These are phyloP conservation scores for Scytalopus superciliaris DNA, from an alignment of 2,113 vertebrate species.

Conservation along the genomic window DNA sequence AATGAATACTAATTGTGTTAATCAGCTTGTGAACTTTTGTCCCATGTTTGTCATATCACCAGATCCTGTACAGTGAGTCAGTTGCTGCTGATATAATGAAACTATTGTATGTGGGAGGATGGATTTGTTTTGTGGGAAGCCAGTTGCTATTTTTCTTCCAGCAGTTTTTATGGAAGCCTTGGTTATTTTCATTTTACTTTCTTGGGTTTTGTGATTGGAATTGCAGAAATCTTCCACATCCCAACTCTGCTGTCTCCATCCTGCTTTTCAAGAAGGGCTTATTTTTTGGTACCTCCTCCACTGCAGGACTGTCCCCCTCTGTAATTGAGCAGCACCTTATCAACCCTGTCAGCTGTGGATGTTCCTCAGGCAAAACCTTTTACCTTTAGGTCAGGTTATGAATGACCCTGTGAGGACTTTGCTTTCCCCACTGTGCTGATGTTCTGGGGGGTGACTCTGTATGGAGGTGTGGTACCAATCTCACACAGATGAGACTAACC, in stretches of 20 bases:
- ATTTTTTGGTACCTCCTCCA: not conserved
- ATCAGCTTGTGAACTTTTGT: conserved; percentile 68
- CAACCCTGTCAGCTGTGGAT: not conserved
- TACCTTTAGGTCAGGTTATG: not conserved
- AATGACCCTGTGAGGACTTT: not conserved
- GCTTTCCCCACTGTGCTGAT: not conserved
- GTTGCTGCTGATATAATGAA: conserved; percentile 49
- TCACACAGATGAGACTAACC: not conserved
- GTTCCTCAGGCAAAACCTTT: not conserved
- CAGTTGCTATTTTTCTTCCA: not conserved
- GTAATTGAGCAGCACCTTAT: not conserved
- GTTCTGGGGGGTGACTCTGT: not conserved
- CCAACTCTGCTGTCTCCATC: not conserved
- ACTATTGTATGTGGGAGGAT: conserved; percentile 4
- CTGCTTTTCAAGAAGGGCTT: not conserved
- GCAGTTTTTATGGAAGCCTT: not conserved
- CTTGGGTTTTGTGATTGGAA: not conserved
- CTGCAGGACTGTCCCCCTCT: not conserved
- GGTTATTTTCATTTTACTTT: not conserved
- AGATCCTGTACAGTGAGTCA: conserved; percentile 37
- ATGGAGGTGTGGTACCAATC: not conserved
- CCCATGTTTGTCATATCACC: conserved; percentile 49
- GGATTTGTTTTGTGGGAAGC: conserved; percentile 18
- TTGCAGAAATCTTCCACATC: not conserved
- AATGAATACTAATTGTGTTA: conserved; percentile 72